Conservation (phyloP, 2,113 vertebrate species). For the Manacus vitellinus region DNA sequence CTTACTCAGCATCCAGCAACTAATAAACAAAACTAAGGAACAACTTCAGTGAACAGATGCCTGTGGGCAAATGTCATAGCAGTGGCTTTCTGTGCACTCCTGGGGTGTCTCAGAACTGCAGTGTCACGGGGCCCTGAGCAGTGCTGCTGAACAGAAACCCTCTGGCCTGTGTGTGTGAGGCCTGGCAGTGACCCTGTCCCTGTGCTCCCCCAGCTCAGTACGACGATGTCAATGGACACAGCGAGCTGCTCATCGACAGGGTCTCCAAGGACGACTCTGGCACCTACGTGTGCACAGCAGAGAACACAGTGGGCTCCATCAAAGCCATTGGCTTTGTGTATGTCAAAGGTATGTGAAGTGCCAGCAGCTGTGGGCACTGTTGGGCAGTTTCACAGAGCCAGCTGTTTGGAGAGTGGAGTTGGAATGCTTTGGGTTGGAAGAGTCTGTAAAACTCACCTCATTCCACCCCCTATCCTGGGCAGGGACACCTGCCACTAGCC, state of each 20-base stretch:
- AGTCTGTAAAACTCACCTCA: background rate
- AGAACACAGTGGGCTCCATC: constrained; percentile 88
- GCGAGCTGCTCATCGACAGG: constrained; percentile 88
- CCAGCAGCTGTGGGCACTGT: background rate
- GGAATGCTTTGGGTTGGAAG: too few relatives aligned
- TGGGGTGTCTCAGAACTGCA: background rate
- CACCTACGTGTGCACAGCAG: constrained; percentile 90
- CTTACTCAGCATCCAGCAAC: background rate
- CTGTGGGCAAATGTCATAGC: background rate
- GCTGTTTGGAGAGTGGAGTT: background rate
- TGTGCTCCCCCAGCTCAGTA: constrained; percentile 77
- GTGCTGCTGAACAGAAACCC: background rate
- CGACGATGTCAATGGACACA: constrained; percentile 81
- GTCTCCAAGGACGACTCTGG: constrained; percentile 90
- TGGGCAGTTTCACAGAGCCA: background rate
- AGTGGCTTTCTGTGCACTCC: background rate
- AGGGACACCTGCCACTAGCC: background rate
- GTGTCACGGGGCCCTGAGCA: background rate
- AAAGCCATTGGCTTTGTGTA: constrained; percentile 90
- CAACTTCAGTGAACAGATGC: background rate
- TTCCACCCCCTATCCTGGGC: background rate
- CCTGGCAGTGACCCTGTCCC: background rate
- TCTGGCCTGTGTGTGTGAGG: rapidly evolving
- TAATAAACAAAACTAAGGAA: background rate
- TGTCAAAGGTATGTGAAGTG: constrained; percentile 86